Base-by-base conservation (phyloP, 2,797 vertebrate genomes). In the Peromyscus attwateri region DNA sequence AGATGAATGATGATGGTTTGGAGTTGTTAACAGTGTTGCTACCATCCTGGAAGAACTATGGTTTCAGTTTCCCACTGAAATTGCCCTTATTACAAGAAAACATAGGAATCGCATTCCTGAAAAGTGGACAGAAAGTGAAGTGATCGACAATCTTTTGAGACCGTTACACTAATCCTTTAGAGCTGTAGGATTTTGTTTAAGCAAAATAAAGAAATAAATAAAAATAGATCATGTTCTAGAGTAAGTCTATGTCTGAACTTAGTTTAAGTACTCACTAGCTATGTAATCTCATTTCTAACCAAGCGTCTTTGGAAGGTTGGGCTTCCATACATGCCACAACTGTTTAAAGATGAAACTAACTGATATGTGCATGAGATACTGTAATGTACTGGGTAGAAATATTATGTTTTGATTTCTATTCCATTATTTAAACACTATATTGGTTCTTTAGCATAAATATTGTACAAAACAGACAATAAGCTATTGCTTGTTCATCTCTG, bases 321-420 rank as follows among this genome's bases (percentile, higher is more conserved):
- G 14, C 90, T 83, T 92, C 55, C n/a, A 70, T 60, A 37, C 31
- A 11, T 23, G 0, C 77, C 27, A 80, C 14, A n/a, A 1, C 21
- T 52, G 1, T 64, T 73, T 80, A 95, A 96, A 95, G 27, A 29
- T 80, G 11, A 84, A 66, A 87, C 75, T 27, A 83, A 5, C 27
- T 6, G 66, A 64, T 52, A 84, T 4, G 49, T 68, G 7, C 46
- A 40, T 40, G 29, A 89, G 12, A 70, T 27, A 34, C 34, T 87
- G 3, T 55, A 29, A 87, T 95, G 0, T 49, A 37, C 1, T n/a
- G 31, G 49, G 8, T 52, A 75, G 25, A 57, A 43, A 75, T 49
- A n/a, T 40, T 83, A 75, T 57, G 16, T 31, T 40, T 85, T 83
- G 21, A 62, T 82, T 60, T 93, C 3, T 79, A 91, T 96, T 29